Conservation (phyloP, 2,888 invertebrate species). For the Monoplex corrugatus region DNA sequence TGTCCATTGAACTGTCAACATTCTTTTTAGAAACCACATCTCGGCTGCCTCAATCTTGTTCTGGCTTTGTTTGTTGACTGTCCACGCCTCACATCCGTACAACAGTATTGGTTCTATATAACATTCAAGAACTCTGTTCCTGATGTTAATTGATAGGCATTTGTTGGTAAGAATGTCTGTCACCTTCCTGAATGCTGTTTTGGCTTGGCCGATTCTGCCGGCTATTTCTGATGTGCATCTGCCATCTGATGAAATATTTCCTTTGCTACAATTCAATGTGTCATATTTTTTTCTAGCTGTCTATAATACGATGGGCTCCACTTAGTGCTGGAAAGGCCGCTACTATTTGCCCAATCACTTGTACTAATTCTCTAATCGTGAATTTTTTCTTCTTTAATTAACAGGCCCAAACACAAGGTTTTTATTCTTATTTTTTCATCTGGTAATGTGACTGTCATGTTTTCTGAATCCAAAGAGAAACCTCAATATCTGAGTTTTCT, state of each 20-base stretch:
- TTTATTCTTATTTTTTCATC: not conserved
- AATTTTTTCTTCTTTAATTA: not conserved
- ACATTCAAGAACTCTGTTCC: no score
- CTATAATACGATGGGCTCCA: not conserved
- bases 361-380: constrained; percentile 17
- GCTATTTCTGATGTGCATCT: no score
- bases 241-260: not conserved
- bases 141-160: no score
- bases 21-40: no score
- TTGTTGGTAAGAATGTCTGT: no score
- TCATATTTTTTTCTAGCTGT: not conserved
- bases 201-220: no score
- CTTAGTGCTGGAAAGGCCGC: not conserved
- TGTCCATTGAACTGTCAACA: no score
- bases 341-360: not conserved
- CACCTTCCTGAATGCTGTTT: no score
- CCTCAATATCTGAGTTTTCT: not conserved
- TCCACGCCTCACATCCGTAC: no score
- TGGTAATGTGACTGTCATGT: constrained; percentile 8
- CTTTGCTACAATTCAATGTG: not conserved
- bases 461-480: not conserved
- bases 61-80: no score
- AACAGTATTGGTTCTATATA: no score
- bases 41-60: no score
- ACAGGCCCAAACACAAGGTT: not conserved